A percentile compares a stretch with the other conserved stretches of the same genome.
These are phyloP conservation scores for Gasteruption jaculator DNA, from an alignment of 2,888 invertebrate genomes.

Conservation along the genomic window DNA sequence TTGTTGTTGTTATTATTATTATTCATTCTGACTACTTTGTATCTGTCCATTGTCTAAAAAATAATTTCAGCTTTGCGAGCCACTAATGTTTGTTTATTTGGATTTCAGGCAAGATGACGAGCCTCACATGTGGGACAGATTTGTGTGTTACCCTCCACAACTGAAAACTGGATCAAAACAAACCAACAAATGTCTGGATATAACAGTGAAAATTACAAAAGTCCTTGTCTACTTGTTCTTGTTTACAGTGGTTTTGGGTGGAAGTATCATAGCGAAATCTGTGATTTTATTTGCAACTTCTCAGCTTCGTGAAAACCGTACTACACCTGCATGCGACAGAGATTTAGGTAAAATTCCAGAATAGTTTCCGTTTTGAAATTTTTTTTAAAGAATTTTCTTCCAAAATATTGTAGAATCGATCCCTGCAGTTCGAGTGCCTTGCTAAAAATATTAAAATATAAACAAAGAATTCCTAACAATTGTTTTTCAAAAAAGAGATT, in stretches of 20 bases:
- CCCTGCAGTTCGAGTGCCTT: no score
- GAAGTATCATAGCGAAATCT: slow-evolving; percentile 71
- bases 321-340: slow-evolving; percentile 61
- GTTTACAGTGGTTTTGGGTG: slow-evolving; percentile 62
- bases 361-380: no score
- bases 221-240: slow-evolving; percentile 65
- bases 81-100: no score
- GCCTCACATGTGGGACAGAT: slow-evolving; percentile 73
- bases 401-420: no score
- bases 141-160: slow-evolving; percentile 68
- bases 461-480: no score
- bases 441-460: no score
- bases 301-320: slow-evolving; percentile 58
- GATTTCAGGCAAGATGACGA: slow-evolving; percentile 41
- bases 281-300: slow-evolving; percentile 71
- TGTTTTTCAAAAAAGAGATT: no score
- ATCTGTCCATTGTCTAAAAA: no score
- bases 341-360: slow-evolving; percentile 51
- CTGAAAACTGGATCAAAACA: slow-evolving; percentile 67
- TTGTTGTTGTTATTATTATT: no score
- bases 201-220: slow-evolving; percentile 63
- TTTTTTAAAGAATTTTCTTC: no score
- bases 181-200: slow-evolving; percentile 60
- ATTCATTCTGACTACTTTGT: no score
- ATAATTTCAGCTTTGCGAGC: no score